A percentile compares a stretch with the other conserved stretches of the same genome.
Conservation (phyloP, 2,888 invertebrate species). For the Poecilus cupreus region DNA sequence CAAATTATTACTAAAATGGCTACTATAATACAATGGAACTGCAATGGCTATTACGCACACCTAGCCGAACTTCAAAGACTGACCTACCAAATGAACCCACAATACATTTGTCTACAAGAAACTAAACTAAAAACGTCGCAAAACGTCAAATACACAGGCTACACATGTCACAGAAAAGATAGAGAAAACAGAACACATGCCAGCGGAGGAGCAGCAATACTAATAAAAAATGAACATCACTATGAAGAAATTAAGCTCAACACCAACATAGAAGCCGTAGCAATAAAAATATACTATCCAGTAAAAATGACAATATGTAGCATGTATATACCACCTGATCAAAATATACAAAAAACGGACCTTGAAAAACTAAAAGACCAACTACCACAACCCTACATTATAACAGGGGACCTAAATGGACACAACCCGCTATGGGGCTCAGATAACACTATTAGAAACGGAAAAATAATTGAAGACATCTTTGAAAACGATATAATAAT, state of each 20-base stretch:
- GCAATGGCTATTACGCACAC: too few relatives aligned
- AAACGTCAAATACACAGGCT: slow-evolving; percentile 42
- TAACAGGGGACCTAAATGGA: slow-evolving; percentile 18
- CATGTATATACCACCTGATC: slow-evolving; percentile 49
- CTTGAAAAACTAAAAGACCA: background rate
- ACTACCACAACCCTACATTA: slow-evolving; percentile 11
- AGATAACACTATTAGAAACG: background rate
- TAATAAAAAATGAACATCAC: slow-evolving; percentile 40
- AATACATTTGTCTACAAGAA: slow-evolving; percentile 62
- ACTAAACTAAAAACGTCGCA: slow-evolving; percentile 60
- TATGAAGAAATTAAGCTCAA: slow-evolving; percentile 29
- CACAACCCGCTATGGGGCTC: slow-evolving; percentile 28
- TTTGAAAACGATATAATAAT: background rate
- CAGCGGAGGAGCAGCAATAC: slow-evolving; percentile 60
- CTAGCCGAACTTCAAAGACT: too few relatives aligned
- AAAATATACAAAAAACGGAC: background rate
- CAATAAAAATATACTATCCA: slow-evolving; percentile 31
- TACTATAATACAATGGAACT: too few relatives aligned
- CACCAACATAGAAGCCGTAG: slow-evolving; percentile 55
- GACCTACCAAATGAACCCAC: too few relatives aligned
- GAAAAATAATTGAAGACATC: slow-evolving; percentile 8
- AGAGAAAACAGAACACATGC: slow-evolving; percentile 41
- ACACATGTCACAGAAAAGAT: slow-evolving; percentile 49
- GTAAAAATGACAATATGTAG: slow-evolving; percentile 55
- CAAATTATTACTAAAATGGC: too few relatives aligned